A percentile compares a stretch with the other conserved stretches of the same genome.
Evolutionary conservation across 2,797 vertebrate genomes (phyloP).

Genomic region (Labroides dimidiatus): DNA sequence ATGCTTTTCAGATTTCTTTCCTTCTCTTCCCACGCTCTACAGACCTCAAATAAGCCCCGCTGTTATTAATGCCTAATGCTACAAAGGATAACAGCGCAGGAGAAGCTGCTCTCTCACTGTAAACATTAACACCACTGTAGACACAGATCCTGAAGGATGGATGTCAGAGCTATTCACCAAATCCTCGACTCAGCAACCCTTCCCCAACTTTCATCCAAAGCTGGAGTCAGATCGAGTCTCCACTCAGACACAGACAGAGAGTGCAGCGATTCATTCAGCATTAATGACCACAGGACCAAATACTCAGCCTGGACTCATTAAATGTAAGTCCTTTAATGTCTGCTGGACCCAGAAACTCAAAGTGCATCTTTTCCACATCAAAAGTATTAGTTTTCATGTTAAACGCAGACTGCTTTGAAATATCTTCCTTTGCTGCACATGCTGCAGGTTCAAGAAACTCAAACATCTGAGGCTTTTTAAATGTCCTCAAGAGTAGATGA

Average conservation of each 20-base stretch:
- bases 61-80: slow-evolving; percentile 33
- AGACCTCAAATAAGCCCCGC: slow-evolving; percentile 29
- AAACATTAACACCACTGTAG: slow-evolving; percentile 46
- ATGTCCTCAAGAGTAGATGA: background rate
- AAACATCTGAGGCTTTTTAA: background rate
- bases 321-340: slow-evolving; percentile 33
- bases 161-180: slow-evolving; percentile 59
- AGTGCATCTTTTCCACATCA: slow-evolving; percentile 3
- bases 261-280: slow-evolving; percentile 50
- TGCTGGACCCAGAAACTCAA: slow-evolving; percentile 7
- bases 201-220: slow-evolving; percentile 46
- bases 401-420: slow-evolving; percentile 7
- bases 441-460: background rate
- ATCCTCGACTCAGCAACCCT: slow-evolving; percentile 55
- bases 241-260: slow-evolving; percentile 13
- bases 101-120: slow-evolving; percentile 27
- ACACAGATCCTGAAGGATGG: slow-evolving; percentile 44
- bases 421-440: background rate
- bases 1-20: slow-evolving; percentile 8
- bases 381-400: background rate
- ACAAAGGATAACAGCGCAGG: slow-evolving; percentile 25
- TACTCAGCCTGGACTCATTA: slow-evolving; percentile 45
- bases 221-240: slow-evolving; percentile 57
- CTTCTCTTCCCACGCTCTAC: slow-evolving; percentile 14
- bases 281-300: slow-evolving; percentile 41